Conservation (phyloP, 2,797 vertebrate genomes). For the Phrynocephalus guinanensis region DNA sequence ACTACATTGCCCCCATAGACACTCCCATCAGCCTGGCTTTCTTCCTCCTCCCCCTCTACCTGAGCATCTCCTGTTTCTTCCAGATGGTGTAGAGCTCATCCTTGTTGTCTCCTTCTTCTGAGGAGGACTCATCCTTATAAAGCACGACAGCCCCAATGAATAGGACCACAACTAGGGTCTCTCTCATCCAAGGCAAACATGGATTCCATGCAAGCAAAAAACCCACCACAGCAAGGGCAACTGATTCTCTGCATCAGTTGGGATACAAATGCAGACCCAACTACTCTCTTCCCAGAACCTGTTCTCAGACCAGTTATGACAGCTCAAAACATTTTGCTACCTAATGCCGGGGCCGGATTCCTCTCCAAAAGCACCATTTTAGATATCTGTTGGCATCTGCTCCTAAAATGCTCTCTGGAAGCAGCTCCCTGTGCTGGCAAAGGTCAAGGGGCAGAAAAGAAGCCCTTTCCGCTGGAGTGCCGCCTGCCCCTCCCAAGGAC, state of each 20-base stretch:
- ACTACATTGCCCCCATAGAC: too few relatives aligned
- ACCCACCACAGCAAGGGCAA: neutral
- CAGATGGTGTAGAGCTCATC: neutral
- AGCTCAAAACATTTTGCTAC: neutral
- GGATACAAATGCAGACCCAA: neutral
- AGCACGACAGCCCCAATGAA: too few relatives aligned
- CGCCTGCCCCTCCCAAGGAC: too few relatives aligned
- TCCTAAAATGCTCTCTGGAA: too few relatives aligned
- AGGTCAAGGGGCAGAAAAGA: constrained; percentile 4
- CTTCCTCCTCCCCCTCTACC: neutral
- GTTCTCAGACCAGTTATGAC: constrained; percentile 25
- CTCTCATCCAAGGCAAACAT: too few relatives aligned
- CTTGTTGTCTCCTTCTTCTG: too few relatives aligned
- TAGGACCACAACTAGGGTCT: too few relatives aligned
- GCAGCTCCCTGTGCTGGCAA: neutral
- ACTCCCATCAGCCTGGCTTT: too few relatives aligned
- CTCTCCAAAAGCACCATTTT: neutral
- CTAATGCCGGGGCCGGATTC: neutral
- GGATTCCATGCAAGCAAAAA: neutral
- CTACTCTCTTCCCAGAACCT: constrained; percentile 30
- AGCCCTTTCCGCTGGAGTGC: too few relatives aligned
- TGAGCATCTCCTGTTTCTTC: too few relatives aligned
- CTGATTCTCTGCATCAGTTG: neutral
- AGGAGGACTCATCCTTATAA: too few relatives aligned
- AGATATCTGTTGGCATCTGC: neutral